phyloP scores from a whole-genome alignment of 2,113 vertebrate genomes.

The Brachypteracias leptosomus region DNA sequence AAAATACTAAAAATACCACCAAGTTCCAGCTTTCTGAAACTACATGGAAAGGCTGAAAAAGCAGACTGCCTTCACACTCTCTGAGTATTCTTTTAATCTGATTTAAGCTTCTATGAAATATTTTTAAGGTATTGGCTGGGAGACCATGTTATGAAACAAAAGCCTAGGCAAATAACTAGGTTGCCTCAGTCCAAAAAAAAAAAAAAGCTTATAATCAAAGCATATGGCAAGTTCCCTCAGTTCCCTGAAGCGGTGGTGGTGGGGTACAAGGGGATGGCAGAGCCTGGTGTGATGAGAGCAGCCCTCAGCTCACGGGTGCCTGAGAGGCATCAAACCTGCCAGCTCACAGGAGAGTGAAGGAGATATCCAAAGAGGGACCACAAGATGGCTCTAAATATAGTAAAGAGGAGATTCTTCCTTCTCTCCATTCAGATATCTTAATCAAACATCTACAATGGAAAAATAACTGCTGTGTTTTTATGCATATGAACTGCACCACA shows the following conservation, averaged over 20 bases:
- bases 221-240: not conserved
- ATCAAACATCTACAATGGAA: not conserved
- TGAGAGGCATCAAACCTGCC: not conserved
- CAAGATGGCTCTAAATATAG: not conserved
- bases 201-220: not conserved
- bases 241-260: not conserved
- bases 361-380: not conserved
- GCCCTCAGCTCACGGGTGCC: fast-evolving
- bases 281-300: not conserved
- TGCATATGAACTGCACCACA: not conserved
- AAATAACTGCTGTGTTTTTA: not conserved
- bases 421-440: not conserved
- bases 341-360: not conserved
- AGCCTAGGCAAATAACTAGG: not conserved
- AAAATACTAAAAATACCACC: not conserved
- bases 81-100: not conserved
- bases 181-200: not conserved
- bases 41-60: not conserved
- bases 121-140: not conserved
- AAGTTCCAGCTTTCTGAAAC: not conserved
- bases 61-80: not conserved
- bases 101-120: not conserved
- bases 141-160: not conserved
- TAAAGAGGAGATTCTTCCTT: not conserved
- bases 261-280: not conserved